phyloP scores from a whole-genome alignment of 2,797 vertebrate species.

The Neomorphus geoffroyi region DNA sequence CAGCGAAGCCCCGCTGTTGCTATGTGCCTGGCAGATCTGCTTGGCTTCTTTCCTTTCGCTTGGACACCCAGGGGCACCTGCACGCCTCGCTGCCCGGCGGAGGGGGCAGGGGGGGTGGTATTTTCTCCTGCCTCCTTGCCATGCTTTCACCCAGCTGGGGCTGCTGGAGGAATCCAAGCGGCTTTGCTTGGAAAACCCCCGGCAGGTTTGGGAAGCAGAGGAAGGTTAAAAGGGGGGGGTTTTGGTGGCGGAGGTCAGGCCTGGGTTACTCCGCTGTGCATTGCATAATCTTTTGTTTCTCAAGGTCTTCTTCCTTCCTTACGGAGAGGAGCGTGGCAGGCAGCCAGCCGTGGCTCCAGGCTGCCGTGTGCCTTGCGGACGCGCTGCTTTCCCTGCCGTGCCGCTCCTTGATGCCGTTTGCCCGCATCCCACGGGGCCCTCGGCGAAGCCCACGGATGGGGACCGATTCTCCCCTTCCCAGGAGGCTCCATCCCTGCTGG shows the following conservation, averaged over 20 bases:
- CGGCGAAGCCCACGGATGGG: not conserved
- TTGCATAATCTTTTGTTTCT: constrained; percentile 14
- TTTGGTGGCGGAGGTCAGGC: not conserved
- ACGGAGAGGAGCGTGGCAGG: not conserved
- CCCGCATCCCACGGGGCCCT: not conserved
- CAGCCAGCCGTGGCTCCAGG: not conserved
- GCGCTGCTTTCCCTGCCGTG: not conserved
- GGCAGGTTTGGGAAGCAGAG: not conserved
- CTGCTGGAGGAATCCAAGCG: not conserved
- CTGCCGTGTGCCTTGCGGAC: not conserved
- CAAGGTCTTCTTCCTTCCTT: not conserved
- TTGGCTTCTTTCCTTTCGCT: not conserved
- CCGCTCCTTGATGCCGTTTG: not conserved
- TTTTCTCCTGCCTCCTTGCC: not conserved
- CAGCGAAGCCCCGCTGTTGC: not conserved
- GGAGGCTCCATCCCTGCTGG: not conserved
- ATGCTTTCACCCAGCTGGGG: not conserved
- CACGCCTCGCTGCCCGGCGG: not conserved
- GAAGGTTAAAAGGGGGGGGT: not conserved
- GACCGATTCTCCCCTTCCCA: not conserved
- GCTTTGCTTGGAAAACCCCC: not conserved
- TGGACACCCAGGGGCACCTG: not conserved
- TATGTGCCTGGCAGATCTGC: not conserved
- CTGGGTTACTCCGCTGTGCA: not conserved
- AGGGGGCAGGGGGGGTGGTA: not conserved